Base-by-base conservation (phyloP, 53 echinoderm and acorn worm species). In the Luidia sarsii region DNA sequence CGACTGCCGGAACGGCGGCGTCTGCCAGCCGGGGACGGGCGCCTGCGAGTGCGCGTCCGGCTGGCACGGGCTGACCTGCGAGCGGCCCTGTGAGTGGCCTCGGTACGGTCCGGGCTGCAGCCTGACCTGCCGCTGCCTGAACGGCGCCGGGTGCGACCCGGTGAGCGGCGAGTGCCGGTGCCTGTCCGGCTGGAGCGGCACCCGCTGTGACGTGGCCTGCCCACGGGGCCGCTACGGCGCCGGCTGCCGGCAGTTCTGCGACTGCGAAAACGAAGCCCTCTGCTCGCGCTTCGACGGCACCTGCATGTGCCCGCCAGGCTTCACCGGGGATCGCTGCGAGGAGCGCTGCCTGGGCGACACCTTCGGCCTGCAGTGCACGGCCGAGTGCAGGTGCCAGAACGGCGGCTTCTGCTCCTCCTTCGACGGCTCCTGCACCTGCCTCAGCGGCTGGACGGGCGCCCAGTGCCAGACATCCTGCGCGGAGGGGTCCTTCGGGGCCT, bases 371-470 rank as follows among this genome's bases (percentile, higher is more conserved):
- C 38, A 69, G 10, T 89, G 89, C 64, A 36, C 22, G 0, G 67
- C 30, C 20, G 39, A 59, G 19, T 89, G 89, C 37, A 37, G 39
- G 33, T 89, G 89, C 33, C 66, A 66, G 34, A 77, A 89, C 67
- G 79, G 70, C 3, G 89, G 67, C 37, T 22, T 19, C 15, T 89
- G 89, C 25, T 48, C 82, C 41, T 67, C 67, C 8, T 53, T 74
- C 22, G 72, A 90, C 65, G 94, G 94, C 8, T 65, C 68, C 31
- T 95, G 95, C 59, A 65, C 31, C 0, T 95, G 95, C 62, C 54
- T 80, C 6, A 88, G 60, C 52, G 95, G 92, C 18, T 95, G 95
- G 95, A 79, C 45, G 60, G 95, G 90, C 4, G 50, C 64, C 28
- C 36, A 55, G 4, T 95, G 95, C 53, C 57, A 86, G 37, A 49